phyloP scores from a whole-genome alignment of 1,140 invertebrate genomes.

The Caenorhabditis remanei region DNA sequence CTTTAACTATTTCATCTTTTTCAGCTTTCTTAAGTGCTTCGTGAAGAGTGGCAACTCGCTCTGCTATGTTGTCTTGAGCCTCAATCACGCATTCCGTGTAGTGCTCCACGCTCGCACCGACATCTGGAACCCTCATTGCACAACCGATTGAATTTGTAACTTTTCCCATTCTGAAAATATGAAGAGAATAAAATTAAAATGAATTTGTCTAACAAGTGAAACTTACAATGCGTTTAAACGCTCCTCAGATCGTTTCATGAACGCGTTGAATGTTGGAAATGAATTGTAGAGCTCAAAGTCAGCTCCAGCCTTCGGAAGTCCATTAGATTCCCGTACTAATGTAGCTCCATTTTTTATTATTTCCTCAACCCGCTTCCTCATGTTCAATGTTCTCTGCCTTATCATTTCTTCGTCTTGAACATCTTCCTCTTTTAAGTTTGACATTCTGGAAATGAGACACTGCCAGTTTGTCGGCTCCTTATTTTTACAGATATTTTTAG shows the following conservation, averaged over 20 bases:
- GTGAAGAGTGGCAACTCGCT: constrained; percentile 53
- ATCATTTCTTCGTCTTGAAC: neutral
- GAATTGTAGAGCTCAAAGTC: constrained; percentile 58
- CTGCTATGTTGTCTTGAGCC: constrained; percentile 56
- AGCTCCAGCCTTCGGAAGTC: constrained; percentile 26
- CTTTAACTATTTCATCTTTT: constrained; percentile 35
- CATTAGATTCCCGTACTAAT: constrained; percentile 53
- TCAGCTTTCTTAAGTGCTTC: constrained; percentile 51
- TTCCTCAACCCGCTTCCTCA: constrained; percentile 37
- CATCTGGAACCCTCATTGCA: constrained; percentile 42
- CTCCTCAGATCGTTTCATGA: constrained; percentile 56
- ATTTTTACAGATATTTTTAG: too few relatives aligned
- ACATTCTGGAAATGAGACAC: neutral
- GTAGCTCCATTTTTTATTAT: constrained; percentile 26
- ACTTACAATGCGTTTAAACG: constrained; percentile 59
- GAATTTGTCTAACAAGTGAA: neutral
- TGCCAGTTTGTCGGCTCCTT: too few relatives aligned
- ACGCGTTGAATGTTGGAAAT: constrained; percentile 48
- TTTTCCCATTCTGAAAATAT: constrained; percentile 41
- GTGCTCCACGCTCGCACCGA: constrained; percentile 24
- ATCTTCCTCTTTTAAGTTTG: neutral
- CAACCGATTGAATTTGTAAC: constrained; percentile 43
- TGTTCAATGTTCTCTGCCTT: neutral
- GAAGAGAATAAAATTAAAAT: neutral
- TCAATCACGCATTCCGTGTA: constrained; percentile 48